phyloP scores from a whole-genome alignment of 2,888 invertebrate species.

The Bombyx huttoni region DNA sequence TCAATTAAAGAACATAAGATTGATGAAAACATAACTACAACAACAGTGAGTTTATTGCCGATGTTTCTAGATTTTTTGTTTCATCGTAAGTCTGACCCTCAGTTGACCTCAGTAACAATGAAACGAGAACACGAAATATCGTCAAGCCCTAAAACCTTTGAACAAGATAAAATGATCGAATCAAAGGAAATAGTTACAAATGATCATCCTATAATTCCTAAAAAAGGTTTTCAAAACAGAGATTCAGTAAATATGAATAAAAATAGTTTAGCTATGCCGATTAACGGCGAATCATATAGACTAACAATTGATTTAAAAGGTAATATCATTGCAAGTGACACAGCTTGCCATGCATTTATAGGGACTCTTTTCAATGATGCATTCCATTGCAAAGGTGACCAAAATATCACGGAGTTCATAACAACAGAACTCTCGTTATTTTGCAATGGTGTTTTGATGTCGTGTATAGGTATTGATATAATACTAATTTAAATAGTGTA shows the following conservation, averaged over 20 bases:
- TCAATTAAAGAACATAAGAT: neutral
- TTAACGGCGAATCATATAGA: constrained; percentile 9
- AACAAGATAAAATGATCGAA: neutral
- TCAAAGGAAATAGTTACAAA: constrained; percentile 11
- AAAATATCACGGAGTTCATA: constrained; percentile 46
- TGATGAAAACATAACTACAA: neutral
- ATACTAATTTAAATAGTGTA: constrained; percentile 35
- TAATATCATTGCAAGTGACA: constrained; percentile 46
- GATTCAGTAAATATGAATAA: neutral
- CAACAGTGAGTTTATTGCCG: constrained; percentile 25
- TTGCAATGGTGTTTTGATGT: constrained; percentile 54
- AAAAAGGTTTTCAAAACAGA: constrained; percentile 6
- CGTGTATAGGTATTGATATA: constrained; percentile 54
- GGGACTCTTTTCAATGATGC: constrained; percentile 48
- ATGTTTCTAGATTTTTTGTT: constrained; percentile 40
- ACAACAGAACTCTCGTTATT: constrained; percentile 46
- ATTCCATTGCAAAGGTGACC: constrained; percentile 26
- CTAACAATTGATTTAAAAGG: constrained; percentile 53
- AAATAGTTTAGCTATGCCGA: neutral
- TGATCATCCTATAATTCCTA: constrained; percentile 16
- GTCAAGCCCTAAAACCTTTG: neutral
- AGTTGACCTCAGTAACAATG: too few relatives aligned
- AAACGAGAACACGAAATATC: too few relatives aligned
- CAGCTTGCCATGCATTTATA: constrained; percentile 53
- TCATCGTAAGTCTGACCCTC: constrained; percentile 15